Conservation (phyloP, 2,113 vertebrate genomes). For the Malurus cyaneus region DNA sequence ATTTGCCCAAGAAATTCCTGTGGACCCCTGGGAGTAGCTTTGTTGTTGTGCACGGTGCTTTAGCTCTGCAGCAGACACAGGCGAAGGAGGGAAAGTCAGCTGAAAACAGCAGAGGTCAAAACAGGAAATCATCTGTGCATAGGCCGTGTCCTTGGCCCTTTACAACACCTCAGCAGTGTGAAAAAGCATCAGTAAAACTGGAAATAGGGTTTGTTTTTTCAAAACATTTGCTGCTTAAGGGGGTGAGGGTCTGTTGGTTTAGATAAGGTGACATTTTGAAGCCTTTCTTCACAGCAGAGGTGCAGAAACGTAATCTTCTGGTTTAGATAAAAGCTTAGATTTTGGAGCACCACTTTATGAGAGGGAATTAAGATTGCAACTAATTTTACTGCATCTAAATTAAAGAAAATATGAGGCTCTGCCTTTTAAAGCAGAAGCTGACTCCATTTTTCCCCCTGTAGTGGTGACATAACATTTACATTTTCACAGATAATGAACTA, state of each 20-base stretch:
- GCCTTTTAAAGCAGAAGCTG: neutral
- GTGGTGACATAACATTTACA: slow-evolving; percentile 1
- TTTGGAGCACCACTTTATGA: neutral
- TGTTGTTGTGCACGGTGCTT: neutral
- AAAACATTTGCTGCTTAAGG: neutral
- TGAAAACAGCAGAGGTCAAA: neutral
- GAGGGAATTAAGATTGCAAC: neutral
- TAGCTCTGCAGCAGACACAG: neutral
- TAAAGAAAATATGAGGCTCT: neutral
- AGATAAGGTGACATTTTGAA: neutral
- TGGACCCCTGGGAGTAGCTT: neutral
- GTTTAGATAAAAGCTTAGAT: neutral
- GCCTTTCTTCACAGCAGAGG: neutral
- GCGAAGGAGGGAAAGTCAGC: neutral
- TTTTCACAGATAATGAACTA: slow-evolving; percentile 24
- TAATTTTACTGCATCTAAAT: neutral
- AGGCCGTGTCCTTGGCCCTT: neutral
- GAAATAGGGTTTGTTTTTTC: neutral
- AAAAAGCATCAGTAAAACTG: neutral
- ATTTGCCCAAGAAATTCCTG: neutral
- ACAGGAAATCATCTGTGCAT: neutral
- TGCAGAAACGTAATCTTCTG: neutral
- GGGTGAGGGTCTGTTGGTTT: neutral
- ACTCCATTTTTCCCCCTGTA: neutral
- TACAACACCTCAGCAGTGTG: neutral